Percentiles rank a stretch among this genome's conserved stretches.
phyloP scores from a whole-genome alignment of 2,113 vertebrate species.

The Elephantulus edwardii region DNA sequence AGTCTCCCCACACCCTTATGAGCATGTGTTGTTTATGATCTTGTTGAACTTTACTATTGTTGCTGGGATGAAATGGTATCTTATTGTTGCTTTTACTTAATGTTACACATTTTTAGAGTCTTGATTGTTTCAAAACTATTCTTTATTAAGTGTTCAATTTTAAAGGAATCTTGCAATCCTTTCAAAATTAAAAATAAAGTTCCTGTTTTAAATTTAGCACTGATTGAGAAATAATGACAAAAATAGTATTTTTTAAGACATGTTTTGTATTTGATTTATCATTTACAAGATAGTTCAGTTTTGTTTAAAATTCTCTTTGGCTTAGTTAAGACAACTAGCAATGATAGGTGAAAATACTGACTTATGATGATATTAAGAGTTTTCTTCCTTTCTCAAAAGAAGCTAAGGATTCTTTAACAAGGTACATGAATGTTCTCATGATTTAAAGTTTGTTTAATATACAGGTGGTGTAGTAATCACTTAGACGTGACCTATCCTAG shows the following conservation, averaged over 20 bases:
- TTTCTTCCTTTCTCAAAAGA: not conserved
- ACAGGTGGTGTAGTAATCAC: too few relatives aligned
- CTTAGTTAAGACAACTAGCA: not conserved
- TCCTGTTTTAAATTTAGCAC: too few relatives aligned
- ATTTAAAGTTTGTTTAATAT: not conserved
- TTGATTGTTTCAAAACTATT: conserved; percentile 2
- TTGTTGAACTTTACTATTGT: too few relatives aligned
- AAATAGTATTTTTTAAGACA: not conserved
- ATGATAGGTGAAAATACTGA: not conserved
- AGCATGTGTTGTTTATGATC: too few relatives aligned
- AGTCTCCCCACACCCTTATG: too few relatives aligned
- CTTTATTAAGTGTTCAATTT: not conserved
- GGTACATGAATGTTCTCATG: not conserved
- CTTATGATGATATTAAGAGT: not conserved
- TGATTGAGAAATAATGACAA: not conserved
- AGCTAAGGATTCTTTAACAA: not conserved
- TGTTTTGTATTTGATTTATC: conserved; percentile 2
- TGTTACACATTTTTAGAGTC: not conserved
- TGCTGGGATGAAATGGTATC: too few relatives aligned
- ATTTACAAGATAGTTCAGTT: not conserved
- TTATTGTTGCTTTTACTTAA: too few relatives aligned
- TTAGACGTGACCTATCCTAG: not conserved
- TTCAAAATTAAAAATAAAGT: not conserved
- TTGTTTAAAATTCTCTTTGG: not conserved
- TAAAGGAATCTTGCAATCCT: not conserved